These are phyloP conservation scores for Adoxophyes honmai DNA, from an alignment of 1,140 invertebrate species.

Conservation along the genomic window DNA sequence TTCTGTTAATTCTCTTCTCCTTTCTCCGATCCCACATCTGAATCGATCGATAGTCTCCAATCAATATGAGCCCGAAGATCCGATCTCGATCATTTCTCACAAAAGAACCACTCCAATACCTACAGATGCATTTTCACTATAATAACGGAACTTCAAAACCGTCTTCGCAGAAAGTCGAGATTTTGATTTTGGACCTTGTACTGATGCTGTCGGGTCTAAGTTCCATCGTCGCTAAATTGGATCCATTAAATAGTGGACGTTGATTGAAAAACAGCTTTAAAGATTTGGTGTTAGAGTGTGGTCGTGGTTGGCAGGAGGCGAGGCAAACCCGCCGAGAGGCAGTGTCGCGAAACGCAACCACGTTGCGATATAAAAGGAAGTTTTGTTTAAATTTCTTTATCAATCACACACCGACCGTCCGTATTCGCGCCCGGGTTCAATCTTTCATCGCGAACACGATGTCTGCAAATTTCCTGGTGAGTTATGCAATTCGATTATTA, in stretches of 20 bases:
- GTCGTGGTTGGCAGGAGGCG: slow-evolving; percentile 21
- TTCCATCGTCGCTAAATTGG: not conserved
- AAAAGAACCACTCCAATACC: slow-evolving; percentile 26
- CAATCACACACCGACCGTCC: slow-evolving; percentile 62
- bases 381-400: slow-evolving; percentile 73
- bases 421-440: slow-evolving; percentile 45
- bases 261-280: not conserved
- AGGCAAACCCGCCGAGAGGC: slow-evolving; percentile 49
- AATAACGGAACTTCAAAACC: slow-evolving; percentile 22
- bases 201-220: not conserved
- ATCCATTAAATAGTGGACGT: not conserved
- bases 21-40: not conserved
- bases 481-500: slow-evolving; percentile 25
- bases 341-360: slow-evolving; percentile 71
- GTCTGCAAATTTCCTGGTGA: slow-evolving; percentile 63
- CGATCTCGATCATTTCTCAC: not conserved
- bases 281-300: not conserved
- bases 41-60: not conserved
- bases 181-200: slow-evolving; percentile 22
- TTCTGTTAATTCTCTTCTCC: too few species aligned
- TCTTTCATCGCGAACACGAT: slow-evolving; percentile 34
- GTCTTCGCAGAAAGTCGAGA: not conserved
- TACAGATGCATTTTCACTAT: slow-evolving; percentile 36
- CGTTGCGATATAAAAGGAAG: slow-evolving; percentile 75
- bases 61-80: not conserved